A percentile compares a stretch with the other conserved stretches of the same genome.
phyloP scores from a whole-genome alignment of 2,888 invertebrate genomes.

The Bunonema sp. region DNA sequence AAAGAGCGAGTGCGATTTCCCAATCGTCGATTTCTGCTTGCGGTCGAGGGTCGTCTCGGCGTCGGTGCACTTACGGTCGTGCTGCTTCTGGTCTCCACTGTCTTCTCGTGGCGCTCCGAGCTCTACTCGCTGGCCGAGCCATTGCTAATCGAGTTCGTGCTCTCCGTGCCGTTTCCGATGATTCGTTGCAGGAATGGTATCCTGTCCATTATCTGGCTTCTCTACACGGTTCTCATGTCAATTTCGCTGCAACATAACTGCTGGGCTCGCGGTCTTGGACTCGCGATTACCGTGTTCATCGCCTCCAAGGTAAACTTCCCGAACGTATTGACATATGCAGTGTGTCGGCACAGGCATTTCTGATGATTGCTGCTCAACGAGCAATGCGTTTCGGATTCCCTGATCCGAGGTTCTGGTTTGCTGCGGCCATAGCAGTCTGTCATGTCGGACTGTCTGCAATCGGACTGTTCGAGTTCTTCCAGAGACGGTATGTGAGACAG shows the following conservation, averaged over 20 bases:
- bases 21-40: too few relatives aligned
- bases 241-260: too few relatives aligned
- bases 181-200: neutral
- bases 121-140: slow-evolving; percentile 1
- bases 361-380: slow-evolving; percentile 12
- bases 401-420: slow-evolving; percentile 13
- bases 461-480: too few relatives aligned
- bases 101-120: slow-evolving; percentile 1
- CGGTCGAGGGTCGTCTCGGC: slow-evolving; percentile 13
- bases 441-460: too few relatives aligned
- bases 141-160: neutral
- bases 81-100: neutral
- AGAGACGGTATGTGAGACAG: too few relatives aligned
- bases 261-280: neutral
- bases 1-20: too few relatives aligned
- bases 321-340: too few relatives aligned
- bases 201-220: neutral
- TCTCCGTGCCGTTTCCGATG: neutral
- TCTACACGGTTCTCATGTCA: too few relatives aligned
- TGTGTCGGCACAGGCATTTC: too few relatives aligned
- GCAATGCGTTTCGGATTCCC: slow-evolving; percentile 15
- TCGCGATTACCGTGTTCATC: slow-evolving; percentile 1
- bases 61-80: slow-evolving; percentile 6
- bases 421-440: too few relatives aligned
- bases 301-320: too few relatives aligned